Evolutionary conservation across 2,888 invertebrate genomes (phyloP).

Genomic region (Petrolisthes cinctipes): DNA sequence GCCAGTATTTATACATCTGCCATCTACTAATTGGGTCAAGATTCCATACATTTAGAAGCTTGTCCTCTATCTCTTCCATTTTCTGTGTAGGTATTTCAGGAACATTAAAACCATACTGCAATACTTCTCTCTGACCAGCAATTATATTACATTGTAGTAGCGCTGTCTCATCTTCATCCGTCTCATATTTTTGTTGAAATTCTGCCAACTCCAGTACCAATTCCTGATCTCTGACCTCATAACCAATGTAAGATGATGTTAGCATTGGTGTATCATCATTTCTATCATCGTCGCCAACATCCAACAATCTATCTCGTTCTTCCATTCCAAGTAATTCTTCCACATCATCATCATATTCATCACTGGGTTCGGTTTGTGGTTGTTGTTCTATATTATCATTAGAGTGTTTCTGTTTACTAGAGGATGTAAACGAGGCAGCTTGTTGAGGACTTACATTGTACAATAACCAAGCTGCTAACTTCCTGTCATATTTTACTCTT

Average conservation of each 20-base stretch:
- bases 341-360: constrained; percentile 35
- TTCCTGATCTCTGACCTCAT: neutral
- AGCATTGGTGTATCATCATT: neutral
- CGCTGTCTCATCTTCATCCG: neutral
- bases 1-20: constrained; percentile 41
- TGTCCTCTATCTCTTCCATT: neutral
- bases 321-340: constrained; percentile 47
- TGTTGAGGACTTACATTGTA: neutral
- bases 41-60: constrained; percentile 16
- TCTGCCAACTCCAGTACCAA: neutral
- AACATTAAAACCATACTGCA: constrained; percentile 17
- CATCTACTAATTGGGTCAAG: constrained; percentile 6
- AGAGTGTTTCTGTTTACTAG: too few relatives aligned
- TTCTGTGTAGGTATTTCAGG: neutral
- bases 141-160: neutral
- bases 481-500: neutral
- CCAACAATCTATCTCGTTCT: constrained; percentile 53
- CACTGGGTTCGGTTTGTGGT: neutral
- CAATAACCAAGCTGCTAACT: constrained; percentile 30
- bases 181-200: neutral
- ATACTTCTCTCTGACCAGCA: constrained; percentile 17
- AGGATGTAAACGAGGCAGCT: neutral
- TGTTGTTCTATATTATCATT: neutral
- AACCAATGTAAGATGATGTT: neutral
- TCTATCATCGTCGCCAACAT: constrained; percentile 24